These are phyloP conservation scores for Anguilla anguilla DNA, from an alignment of 2,797 vertebrate genomes.

Conservation along the genomic window DNA sequence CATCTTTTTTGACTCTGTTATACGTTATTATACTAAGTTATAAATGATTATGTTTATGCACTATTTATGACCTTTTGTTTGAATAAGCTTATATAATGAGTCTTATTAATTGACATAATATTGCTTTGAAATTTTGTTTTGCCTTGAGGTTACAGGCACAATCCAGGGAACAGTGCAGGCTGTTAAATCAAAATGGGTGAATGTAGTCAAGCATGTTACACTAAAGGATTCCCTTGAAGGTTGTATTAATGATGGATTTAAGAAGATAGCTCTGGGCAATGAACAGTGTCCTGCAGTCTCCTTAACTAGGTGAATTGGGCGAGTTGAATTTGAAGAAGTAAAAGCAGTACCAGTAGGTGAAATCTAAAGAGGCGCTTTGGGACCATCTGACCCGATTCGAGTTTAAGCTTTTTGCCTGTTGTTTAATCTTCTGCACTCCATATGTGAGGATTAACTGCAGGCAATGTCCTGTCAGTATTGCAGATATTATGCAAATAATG, in stretches of 20 bases:
- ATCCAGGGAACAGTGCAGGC: background rate
- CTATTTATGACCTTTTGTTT: background rate
- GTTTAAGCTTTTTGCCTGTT: conserved; percentile 33
- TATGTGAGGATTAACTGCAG: conserved; percentile 46
- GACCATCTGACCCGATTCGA: conserved; percentile 39
- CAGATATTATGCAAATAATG: conserved; percentile 35
- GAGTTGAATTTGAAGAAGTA: conserved; percentile 9
- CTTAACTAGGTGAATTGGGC: background rate
- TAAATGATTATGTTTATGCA: background rate
- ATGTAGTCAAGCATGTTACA: conserved; percentile 12
- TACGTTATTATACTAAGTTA: background rate
- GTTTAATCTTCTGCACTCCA: conserved; percentile 48
- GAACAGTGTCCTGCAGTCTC: background rate
- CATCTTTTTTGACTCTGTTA: background rate
- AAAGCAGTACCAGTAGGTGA: conserved; percentile 15
- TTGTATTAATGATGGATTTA: background rate
- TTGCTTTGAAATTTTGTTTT: background rate
- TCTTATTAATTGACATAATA: background rate
- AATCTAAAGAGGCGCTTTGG: conserved; percentile 5
- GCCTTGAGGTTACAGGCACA: conserved; percentile 1
- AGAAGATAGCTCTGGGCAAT: background rate
- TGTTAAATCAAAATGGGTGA: background rate
- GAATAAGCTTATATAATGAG: background rate
- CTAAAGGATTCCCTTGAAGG: background rate
- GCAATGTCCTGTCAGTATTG: conserved; percentile 32